Percentiles rank a stretch among this genome's conserved stretches.
Conservation (phyloP, 2,888 invertebrate species). For the Cenopis cana region DNA sequence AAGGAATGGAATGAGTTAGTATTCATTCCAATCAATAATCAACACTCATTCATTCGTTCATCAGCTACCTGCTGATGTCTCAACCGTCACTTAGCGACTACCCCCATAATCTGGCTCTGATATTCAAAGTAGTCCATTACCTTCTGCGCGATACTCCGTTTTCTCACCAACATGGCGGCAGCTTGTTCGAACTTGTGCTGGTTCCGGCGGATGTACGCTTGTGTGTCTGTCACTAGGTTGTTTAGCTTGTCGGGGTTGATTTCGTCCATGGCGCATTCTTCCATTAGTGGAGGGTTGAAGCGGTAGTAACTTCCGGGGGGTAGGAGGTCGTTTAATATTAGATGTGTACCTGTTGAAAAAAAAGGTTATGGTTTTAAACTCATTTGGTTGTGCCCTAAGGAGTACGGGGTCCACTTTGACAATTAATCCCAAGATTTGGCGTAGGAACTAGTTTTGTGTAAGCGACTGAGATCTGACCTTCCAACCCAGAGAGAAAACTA, state of each 20-base stretch:
- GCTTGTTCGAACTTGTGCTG: constrained; percentile 89
- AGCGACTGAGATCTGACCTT: no score
- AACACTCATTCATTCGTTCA: constrained; percentile 6
- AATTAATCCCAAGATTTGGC: no score
- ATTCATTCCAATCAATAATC: neutral
- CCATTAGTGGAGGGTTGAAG: constrained; percentile 94
- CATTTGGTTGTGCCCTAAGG: no score
- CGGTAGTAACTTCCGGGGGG: constrained; percentile 91
- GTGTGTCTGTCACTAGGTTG: constrained; percentile 89
- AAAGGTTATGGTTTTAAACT: no score
- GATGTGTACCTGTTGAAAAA: constrained; percentile 88
- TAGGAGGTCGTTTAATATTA: constrained; percentile 90
- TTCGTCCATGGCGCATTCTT: constrained; percentile 92
- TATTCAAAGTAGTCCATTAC: constrained; percentile 57
- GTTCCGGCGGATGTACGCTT: constrained; percentile 92
- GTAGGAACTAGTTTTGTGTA: no score
- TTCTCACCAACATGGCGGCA: constrained; percentile 75
- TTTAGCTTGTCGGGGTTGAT: constrained; percentile 89
- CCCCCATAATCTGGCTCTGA: constrained; percentile 61
- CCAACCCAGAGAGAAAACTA: no score
- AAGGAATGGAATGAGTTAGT: neutral
- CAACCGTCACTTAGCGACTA: constrained; percentile 57
- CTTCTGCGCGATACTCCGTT: constrained; percentile 58
- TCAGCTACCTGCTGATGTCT: constrained; percentile 47
- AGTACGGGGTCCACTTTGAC: no score